phyloP scores from a whole-genome alignment of 2,797 vertebrate species.

The Salmo trutta region DNA sequence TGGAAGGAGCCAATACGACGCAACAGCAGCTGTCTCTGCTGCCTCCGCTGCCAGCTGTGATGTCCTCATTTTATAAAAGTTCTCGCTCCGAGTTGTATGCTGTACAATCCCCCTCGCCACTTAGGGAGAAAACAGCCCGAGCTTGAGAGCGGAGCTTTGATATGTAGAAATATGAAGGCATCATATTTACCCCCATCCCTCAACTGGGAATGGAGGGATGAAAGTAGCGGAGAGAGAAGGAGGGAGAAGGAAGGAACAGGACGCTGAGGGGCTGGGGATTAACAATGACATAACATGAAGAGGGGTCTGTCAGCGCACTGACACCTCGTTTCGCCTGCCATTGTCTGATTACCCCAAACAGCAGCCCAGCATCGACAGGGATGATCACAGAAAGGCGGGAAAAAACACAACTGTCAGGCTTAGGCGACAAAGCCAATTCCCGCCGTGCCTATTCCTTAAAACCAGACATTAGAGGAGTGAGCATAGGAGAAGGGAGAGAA shows the following conservation, averaged over 20 bases:
- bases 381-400: conserved; percentile 96
- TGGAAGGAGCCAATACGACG: conserved; percentile 32
- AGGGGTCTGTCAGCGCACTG: conserved; percentile 84
- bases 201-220: conserved; percentile 56
- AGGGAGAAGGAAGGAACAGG: conserved; percentile 32
- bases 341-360: conserved; percentile 86
- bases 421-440: conserved; percentile 85
- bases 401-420: conserved; percentile 90
- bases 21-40: neutral
- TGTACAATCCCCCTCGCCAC: conserved; percentile 59
- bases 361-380: conserved; percentile 84
- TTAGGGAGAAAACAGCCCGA: conserved; percentile 70
- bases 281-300: conserved; percentile 83
- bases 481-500: conserved; percentile 56
- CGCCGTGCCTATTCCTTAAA: conserved; percentile 86
- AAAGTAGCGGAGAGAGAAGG: conserved; percentile 63
- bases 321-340: conserved; percentile 86
- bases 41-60: conserved; percentile 46
- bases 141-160: conserved; percentile 68
- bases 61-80: conserved; percentile 63
- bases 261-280: conserved; percentile 76
- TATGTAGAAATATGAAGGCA: conserved; percentile 73
- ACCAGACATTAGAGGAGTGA: conserved; percentile 85
- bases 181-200: conserved; percentile 66
- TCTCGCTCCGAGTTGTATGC: conserved; percentile 40